Conservation (phyloP, 2,888 invertebrate genomes). For the Mactromeris polynyma region DNA sequence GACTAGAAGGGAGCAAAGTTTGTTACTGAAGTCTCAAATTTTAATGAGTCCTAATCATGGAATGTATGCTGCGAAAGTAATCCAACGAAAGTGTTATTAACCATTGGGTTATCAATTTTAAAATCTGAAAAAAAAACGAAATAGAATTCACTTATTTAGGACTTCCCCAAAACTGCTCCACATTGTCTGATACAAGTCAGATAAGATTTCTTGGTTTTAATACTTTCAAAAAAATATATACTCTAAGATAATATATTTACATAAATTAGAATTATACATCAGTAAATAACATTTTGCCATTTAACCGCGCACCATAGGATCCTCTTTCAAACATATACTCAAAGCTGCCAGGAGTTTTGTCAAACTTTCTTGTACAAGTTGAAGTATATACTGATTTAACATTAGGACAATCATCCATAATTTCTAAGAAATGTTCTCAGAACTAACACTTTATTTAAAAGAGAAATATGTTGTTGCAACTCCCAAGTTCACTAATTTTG, state of each 20-base stretch:
- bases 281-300: neutral
- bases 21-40: neutral
- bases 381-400: too few species aligned
- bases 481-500: too few species aligned
- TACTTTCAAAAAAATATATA: constrained; percentile 14
- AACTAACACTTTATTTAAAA: too few species aligned
- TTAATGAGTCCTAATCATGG: neutral
- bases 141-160: neutral
- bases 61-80: neutral
- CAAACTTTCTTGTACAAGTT: neutral
- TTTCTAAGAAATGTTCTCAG: too few species aligned
- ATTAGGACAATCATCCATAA: too few species aligned
- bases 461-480: too few species aligned
- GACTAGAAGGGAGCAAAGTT: neutral
- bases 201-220: neutral
- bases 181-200: neutral
- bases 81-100: neutral
- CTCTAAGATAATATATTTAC: constrained; percentile 10
- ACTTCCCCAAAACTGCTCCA: neutral
- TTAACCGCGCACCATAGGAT: neutral
- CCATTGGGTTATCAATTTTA: neutral
- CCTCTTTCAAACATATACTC: neutral
- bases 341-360: neutral
- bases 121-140: neutral
- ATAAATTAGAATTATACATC: neutral